Percentiles rank a stretch among this genome's conserved stretches.
Conservation (phyloP, 1,140 invertebrate species). For the Halictus rubicundus region DNA sequence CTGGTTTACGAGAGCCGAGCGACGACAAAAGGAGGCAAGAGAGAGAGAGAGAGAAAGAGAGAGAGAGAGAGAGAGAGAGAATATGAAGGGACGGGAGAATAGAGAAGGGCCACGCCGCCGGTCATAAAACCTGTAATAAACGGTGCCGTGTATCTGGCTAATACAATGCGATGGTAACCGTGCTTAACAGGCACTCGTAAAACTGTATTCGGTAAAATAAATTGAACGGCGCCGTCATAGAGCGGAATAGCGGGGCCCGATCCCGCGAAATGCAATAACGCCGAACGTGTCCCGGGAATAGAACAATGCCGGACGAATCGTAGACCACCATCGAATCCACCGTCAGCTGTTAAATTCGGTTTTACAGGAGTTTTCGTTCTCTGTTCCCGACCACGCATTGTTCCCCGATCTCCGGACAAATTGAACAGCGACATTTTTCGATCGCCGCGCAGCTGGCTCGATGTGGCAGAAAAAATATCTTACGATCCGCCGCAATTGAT, state of each 20-base stretch:
- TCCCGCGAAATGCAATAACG: constrained; percentile 27
- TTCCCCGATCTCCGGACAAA: neutral
- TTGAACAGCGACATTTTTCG: neutral
- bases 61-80: neutral
- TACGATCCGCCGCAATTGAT: too few species aligned
- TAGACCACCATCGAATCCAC: neutral
- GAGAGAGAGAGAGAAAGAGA: too few species aligned
- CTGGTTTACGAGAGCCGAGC: constrained; percentile 17
- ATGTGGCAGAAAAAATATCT: too few species aligned
- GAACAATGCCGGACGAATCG: neutral
- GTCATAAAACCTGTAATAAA: constrained; percentile 56
- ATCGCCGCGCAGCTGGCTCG: too few species aligned
- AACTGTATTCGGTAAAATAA: constrained; percentile 48
- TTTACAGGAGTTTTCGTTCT: neutral
- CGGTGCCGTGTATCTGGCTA: constrained; percentile 50
- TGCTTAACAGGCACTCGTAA: constrained; percentile 46
- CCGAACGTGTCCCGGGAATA: constrained; percentile 11
- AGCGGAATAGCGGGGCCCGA: constrained; percentile 21
- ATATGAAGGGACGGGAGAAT: neutral
- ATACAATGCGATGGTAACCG: constrained; percentile 55
- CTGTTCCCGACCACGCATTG: neutral
- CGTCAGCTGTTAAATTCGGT: constrained; percentile 2
- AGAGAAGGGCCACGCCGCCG: neutral
- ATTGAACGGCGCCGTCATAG: constrained; percentile 45
- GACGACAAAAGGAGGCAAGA: constrained; percentile 2